phyloP scores from a whole-genome alignment of 2,113 vertebrate species.

The Marcusenius ussheri region DNA sequence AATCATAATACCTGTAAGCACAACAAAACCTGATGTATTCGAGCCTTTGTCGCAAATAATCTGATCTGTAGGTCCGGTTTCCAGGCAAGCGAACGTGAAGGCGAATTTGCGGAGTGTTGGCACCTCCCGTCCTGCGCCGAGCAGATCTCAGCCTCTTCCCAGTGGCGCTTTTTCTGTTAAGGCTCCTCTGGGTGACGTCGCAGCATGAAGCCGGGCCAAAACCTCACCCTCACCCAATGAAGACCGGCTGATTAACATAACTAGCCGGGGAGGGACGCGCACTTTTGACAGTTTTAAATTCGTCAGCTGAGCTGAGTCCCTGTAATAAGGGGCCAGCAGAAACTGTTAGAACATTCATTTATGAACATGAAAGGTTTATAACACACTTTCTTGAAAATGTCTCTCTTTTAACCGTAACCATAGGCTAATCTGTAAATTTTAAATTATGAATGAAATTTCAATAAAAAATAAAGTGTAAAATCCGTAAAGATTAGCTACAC shows the following conservation, averaged over 20 bases:
- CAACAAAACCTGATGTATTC: not conserved
- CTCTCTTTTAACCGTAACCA: not conserved
- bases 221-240: constrained; percentile 53
- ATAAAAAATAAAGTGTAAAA: not conserved
- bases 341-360: not conserved
- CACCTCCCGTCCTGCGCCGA: not conserved
- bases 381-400: not conserved
- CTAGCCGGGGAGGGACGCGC: constrained; percentile 38
- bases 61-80: not conserved
- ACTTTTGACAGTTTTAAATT: constrained; percentile 56
- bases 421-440: not conserved
- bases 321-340: not conserved
- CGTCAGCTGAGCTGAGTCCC: constrained; percentile 50
- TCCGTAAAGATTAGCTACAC: not conserved
- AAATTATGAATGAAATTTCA: not conserved
- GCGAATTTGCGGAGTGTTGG: not conserved
- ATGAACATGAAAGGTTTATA: not conserved
- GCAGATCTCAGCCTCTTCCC: not conserved
- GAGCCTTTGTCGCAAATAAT: not conserved
- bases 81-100: not conserved
- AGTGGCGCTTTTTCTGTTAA: constrained; percentile 52
- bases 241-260: constrained; percentile 51
- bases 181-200: constrained; percentile 55
- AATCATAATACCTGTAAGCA: not conserved
- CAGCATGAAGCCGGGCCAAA: constrained; percentile 42